Base-by-base conservation (phyloP, 2,113 vertebrate genomes). In the Leuciscus idus region DNA sequence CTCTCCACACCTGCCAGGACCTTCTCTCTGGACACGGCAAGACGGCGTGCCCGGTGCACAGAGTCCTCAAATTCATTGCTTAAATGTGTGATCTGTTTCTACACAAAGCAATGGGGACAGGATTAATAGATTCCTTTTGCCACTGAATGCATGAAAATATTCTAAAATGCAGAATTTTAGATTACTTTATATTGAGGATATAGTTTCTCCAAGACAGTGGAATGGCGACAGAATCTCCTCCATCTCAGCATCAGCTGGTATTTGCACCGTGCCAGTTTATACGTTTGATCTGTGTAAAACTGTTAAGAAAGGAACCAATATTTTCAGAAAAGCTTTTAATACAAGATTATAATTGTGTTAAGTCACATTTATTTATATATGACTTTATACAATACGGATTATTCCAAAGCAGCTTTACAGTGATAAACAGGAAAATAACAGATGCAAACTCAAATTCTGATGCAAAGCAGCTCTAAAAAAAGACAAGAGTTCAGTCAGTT, bases 181-280 rank as follows among this genome's bases (percentile, higher is more conserved):
- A 39, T 88, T 93, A 96, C 95, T 92, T 96, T 94, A 88, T 93
- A 96, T 57, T 94, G 84, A 85, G 93, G 93, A 91, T 95, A 94
- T 85, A 96, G 90, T 39, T 93, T 91, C 79, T 95, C 93, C 86
- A 91, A 90, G 84, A 92, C n/a, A 15, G 84, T 33, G 74, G 89
- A 80, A 85, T 93, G 92, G 19, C 74, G 87, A 75, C 90, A 91
- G 78, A 94, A 94, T 81, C 93, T 92, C 90, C 94, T 95, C 95
- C 95, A 96, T 83, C 93, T 94, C 81, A 96, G 90, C 92, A 93
- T 90, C 50, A 95, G 90, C 59, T 87, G 89, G 81, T 93, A 92
- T 88, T 92, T 93, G 70, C 90, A 86, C 81, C 90, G 89, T 57
- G 92, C 91, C 89, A 94, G 61, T 64, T 94, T 90, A 88, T 86